Evolutionary conservation across 2,888 invertebrate species (phyloP), one percentile per base, ranked within the genome.

Genomic region (Drosophila monieri): DNA sequence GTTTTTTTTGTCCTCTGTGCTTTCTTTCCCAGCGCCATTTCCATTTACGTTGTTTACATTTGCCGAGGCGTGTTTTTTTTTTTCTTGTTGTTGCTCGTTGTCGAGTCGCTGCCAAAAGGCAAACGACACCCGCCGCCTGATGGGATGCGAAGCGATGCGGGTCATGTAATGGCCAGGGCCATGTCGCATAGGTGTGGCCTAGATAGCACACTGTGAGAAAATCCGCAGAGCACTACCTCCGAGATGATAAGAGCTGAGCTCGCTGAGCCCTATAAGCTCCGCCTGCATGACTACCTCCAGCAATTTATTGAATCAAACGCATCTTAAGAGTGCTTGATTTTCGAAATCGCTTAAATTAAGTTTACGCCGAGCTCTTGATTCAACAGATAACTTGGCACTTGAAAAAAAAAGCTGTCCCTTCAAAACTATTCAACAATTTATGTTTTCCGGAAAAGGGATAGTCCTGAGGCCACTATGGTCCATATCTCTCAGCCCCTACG

Each of bases 21-120:
- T 23, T 39, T 21, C 32, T 62, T 14, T 48, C 35, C 58, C 70
- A 73, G 65, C 80, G 62, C 77, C 88, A 71, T 73, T 88, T 76
- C 86, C 88, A 78, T 87, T 88, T 74, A 71, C 74, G 81, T 81
- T 85, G 77, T 85, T 83, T 85, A 88, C 88, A 77, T 81, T 84
- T 74, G 65, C 69, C 73, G 80, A 78, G 56, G 59, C 70, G 55
- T 65, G 54, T 53, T 37, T 52, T 55, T 60, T 32, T 21, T 70
- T 57, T 10, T 58, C n/a, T n/a, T 43, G 35, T 48, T 47, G 59
- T 41, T 43, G 62, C 21, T 46, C 56, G 44, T 43, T 65, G 51
- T 44, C 35, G 46, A 67, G 32, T 64, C 46, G 66, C 69, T 80
- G 80, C 87, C 85, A 87, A 87, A 87, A 85, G 88, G 88, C 81